phyloP scores from a whole-genome alignment of 2,797 vertebrate species.

The Onychomys torridus region DNA sequence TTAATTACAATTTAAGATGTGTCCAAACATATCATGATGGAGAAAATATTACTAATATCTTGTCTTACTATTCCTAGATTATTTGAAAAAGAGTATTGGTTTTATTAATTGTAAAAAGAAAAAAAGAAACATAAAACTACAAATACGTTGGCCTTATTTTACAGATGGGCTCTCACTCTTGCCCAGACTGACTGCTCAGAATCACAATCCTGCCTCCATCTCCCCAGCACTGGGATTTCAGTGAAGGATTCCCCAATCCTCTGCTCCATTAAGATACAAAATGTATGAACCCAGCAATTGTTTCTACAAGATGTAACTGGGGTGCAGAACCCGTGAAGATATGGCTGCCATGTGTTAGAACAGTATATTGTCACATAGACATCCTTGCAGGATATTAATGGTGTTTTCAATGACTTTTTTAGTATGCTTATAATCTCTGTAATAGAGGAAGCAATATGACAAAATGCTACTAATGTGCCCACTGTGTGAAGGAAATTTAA shows the following conservation, averaged over 20 bases:
- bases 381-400: neutral
- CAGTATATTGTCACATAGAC: neutral
- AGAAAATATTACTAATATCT: conserved; percentile 22
- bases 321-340: neutral
- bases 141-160: neutral
- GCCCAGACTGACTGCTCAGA: neutral
- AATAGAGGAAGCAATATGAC: neutral
- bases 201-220: too few relatives aligned
- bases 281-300: conserved; percentile 1
- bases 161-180: neutral
- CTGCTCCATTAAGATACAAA: neutral
- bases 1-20: conserved; percentile 42
- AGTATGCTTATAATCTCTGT: conserved; percentile 16
- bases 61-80: conserved; percentile 2
- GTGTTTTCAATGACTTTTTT: neutral
- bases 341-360: neutral
- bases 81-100: conserved; percentile 42
- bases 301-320: neutral
- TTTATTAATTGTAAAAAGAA: neutral
- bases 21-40: conserved; percentile 32
- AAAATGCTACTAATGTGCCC: conserved; percentile 13
- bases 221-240: neutral
- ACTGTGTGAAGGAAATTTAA: conserved; percentile 45
- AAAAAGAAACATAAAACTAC: neutral
- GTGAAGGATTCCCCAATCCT: too few relatives aligned